Evolutionary conservation across 2,113 vertebrate species (phyloP).

Genomic region (Monopterus albus): DNA sequence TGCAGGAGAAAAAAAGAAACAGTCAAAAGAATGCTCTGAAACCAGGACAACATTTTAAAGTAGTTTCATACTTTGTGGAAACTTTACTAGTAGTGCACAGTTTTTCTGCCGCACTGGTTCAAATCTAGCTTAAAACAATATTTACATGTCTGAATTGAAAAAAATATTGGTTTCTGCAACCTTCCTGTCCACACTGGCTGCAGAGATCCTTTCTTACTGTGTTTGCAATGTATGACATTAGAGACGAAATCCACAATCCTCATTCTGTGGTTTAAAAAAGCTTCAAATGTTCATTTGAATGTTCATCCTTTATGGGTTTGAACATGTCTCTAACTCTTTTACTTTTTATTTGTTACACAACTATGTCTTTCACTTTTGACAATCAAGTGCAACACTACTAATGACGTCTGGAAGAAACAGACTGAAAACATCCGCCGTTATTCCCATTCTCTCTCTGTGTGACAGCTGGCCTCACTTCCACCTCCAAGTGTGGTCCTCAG

Average conservation of each 20-base stretch:
- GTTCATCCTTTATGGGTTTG: no score
- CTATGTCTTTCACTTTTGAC: no score
- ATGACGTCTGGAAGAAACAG: no score
- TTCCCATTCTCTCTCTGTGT: no score
- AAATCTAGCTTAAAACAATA: constrained; percentile 1
- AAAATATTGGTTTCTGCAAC: not conserved
- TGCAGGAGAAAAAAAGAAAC: not conserved
- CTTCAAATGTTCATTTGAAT: no score
- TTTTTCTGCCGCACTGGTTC: constrained; percentile 5
- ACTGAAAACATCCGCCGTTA: no score
- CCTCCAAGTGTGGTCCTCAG: no score
- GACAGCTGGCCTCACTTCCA: no score
- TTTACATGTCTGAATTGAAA: not conserved
- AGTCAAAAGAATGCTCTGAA: constrained; percentile 15
- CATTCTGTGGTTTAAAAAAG: no score
- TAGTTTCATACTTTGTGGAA: constrained; percentile 2
- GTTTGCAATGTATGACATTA: not conserved
- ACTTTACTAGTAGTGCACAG: not conserved
- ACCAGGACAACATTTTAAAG: constrained; percentile 9
- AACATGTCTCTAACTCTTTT: no score
- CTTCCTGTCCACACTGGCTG: not conserved
- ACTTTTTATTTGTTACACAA: no score
- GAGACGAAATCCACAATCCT: not conserved
- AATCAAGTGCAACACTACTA: no score
- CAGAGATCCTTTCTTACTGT: not conserved